Conservation (phyloP, 2,797 vertebrate species). For the Chrosomus eos region DNA sequence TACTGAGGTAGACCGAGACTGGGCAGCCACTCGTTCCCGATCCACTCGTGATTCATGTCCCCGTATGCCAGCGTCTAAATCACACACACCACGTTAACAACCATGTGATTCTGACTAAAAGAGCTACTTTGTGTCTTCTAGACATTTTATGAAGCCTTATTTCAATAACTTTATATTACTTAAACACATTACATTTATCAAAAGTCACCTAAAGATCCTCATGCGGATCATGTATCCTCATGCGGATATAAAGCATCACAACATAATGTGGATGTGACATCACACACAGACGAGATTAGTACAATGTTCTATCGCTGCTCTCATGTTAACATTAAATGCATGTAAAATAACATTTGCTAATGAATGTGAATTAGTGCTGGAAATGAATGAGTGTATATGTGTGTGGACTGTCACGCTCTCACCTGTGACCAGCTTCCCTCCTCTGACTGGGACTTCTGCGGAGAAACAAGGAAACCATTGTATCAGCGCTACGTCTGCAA, state of each 20-base stretch:
- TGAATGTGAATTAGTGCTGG: not conserved
- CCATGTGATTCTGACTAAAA: no score
- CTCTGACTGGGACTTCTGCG: slow-evolving; percentile 91
- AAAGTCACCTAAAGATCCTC: not conserved
- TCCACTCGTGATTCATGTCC: slow-evolving; percentile 99
- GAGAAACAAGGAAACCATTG: slow-evolving; percentile 56
- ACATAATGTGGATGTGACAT: not conserved
- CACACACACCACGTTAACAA: no score
- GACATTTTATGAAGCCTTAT: not conserved
- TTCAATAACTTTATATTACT: not conserved
- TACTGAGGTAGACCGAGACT: slow-evolving; percentile 97
- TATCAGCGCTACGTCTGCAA: not conserved
- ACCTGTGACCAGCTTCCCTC: slow-evolving; percentile 99
- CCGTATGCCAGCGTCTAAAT: slow-evolving; percentile 93
- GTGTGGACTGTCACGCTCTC: slow-evolving; percentile 56
- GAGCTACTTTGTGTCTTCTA: not conserved
- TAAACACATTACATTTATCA: not conserved
- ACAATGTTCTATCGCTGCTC: not conserved
- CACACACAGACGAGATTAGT: not conserved
- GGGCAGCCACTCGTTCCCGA: slow-evolving; percentile 97
- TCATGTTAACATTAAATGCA: not conserved
- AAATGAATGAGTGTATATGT: not conserved
- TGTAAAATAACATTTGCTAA: not conserved
- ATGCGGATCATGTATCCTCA: not conserved
- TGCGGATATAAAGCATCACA: not conserved